These are phyloP conservation scores for Neotoma lepida DNA, from an alignment of 2,113 vertebrate species.

Conservation along the genomic window DNA sequence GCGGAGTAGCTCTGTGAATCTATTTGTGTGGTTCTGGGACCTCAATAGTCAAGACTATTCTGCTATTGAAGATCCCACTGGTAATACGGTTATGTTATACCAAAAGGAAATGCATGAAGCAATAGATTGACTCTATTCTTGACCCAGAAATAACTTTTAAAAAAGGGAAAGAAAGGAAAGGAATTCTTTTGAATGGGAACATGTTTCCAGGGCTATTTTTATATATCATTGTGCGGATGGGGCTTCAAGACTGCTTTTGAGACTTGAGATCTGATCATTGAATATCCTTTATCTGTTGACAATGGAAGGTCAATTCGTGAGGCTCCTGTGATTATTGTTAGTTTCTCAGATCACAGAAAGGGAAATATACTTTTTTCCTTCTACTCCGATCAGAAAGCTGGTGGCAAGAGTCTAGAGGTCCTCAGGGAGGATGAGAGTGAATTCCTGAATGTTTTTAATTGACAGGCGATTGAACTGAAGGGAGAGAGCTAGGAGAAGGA, in stretches of 20 bases:
- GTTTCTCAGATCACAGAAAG: background rate
- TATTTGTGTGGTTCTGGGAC: background rate
- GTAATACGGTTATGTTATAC: background rate
- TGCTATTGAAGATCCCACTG: background rate
- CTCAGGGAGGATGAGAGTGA: constrained; percentile 23
- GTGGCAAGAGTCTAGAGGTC: background rate
- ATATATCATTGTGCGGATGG: background rate
- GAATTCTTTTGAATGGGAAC: constrained; percentile 17
- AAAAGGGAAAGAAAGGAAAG: background rate
- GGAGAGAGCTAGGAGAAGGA: background rate
- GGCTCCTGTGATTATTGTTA: background rate
- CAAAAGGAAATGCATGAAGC: background rate
- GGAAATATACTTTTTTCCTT: background rate
- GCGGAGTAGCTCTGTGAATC: background rate
- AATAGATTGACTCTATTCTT: background rate
- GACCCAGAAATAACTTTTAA: constrained; percentile 39
- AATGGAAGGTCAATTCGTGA: constrained; percentile 15
- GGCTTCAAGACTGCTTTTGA: background rate
- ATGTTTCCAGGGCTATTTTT: background rate
- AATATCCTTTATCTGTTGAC: background rate
- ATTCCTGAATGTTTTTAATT: constrained; percentile 15
- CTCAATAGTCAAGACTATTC: constrained; percentile 26
- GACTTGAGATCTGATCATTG: constrained; percentile 1
- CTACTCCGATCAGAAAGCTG: background rate
- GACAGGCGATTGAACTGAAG: background rate